Evolutionary conservation across 1,140 invertebrate species (phyloP), one percentile per base, ranked within the genome.

Genomic region (Armadillidium nasatum): DNA sequence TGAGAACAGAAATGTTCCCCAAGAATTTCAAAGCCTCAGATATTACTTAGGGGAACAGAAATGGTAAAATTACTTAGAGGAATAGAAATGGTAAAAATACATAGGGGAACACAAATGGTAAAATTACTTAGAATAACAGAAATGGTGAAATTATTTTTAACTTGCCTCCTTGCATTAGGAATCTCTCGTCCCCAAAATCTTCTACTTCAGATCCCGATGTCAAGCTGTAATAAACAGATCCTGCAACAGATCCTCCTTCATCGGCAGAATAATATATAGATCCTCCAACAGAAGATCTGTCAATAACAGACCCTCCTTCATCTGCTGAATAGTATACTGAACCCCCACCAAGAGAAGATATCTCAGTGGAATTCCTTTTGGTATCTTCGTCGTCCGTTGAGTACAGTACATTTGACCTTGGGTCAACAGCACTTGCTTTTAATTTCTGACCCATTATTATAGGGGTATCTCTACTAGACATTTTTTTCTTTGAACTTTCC

Each of bases 221-320:
- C 19, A 76, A 73, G 60, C 77, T 80, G 75, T 78, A 80, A 74
- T 80, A 80, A 15, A 80, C 73, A 11, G 79, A 80, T 44, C 79
- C 79, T n/a, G 76, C 77, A 13, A 78, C 68, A 10, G 79, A 80
- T 10, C 75, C 75, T 33, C 79, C 79, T 54, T 80, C 79, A 67
- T 80, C 79, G 44, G 79, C 79, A 11, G 79, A 80, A 74, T 80
- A 80, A 74, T 80, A 80, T 60, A 80, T 69, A 19, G 79, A 80
- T 21, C 79, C 79, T 4, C 76, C 76, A 22, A 78, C 54, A 9
- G 79, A 80, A 15, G 77, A 72, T 22, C 72, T 72, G 75, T 80
- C 79, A 7, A 80, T 60, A 7, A 73, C 7, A 10, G 76, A 72
- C 22, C 50, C 54, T 22, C 60, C 74, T 3, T 67, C 71, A 50